phyloP scores from a whole-genome alignment of 2,797 vertebrate genomes.

The Cossypha heuglini region DNA sequence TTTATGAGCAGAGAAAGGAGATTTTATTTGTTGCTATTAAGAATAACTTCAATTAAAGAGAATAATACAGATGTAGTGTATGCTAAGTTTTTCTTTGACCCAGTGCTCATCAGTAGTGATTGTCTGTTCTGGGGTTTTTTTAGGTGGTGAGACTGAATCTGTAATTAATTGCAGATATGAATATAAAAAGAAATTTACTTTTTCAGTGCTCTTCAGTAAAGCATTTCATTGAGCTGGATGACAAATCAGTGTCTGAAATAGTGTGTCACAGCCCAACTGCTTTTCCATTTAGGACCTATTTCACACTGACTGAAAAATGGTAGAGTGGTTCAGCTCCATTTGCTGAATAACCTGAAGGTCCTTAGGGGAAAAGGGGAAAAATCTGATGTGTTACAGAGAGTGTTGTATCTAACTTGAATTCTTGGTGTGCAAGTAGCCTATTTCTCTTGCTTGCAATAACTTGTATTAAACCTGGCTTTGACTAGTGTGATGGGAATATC shows the following conservation, averaged over 20 bases:
- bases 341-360: constrained; percentile 48
- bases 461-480: constrained; percentile 32
- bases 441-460: constrained; percentile 42
- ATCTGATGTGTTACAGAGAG: constrained; percentile 35
- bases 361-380: constrained; percentile 40
- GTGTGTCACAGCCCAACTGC: constrained; percentile 33
- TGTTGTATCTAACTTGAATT: constrained; percentile 55
- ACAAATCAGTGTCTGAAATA: constrained; percentile 59
- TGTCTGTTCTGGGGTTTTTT: constrained; percentile 30
- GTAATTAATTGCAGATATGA: constrained; percentile 61
- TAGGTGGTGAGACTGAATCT: constrained; percentile 20
- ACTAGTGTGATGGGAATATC: constrained; percentile 31
- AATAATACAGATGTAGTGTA: constrained; percentile 2
- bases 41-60: constrained; percentile 34
- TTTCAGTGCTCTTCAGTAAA: constrained; percentile 16
- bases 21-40: constrained; percentile 51
- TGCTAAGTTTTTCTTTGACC: constrained; percentile 9
- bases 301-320: constrained; percentile 27
- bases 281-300: constrained; percentile 64
- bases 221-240: not conserved
- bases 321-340: constrained; percentile 32
- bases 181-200: constrained; percentile 54
- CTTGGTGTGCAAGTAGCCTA: constrained; percentile 38
- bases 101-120: not conserved
- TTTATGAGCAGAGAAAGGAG: not conserved